Percentiles rank a stretch among this genome's conserved stretches.
phyloP scores from a whole-genome alignment of 2,113 vertebrate genomes.

The Manacus vitellinus region DNA sequence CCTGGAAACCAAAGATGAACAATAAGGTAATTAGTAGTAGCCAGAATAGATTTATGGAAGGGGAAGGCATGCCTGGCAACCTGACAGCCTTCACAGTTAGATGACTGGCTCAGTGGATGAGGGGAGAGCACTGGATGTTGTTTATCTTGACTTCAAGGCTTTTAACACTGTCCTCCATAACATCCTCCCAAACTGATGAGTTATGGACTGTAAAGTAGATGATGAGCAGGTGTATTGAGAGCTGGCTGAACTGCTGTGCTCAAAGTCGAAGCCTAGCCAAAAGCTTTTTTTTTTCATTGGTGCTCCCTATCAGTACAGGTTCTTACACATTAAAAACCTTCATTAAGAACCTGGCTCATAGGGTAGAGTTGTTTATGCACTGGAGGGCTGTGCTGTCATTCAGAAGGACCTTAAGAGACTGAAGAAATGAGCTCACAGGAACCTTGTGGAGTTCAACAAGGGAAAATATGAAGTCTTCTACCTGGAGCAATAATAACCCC shows the following conservation, averaged over 20 bases:
- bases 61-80: background rate
- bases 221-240: background rate
- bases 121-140: background rate
- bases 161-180: background rate
- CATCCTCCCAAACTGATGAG: background rate
- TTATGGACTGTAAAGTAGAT: background rate
- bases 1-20: background rate
- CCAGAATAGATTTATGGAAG: background rate
- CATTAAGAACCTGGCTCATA: background rate
- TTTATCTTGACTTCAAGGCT: background rate
- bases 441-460: background rate
- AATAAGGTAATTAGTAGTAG: background rate
- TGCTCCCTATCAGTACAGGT: background rate
- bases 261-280: background rate
- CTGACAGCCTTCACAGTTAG: background rate
- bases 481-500: background rate
- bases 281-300: background rate
- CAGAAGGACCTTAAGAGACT: background rate
- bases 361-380: background rate
- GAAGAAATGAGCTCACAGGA: background rate
- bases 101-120: background rate
- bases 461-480: accelerated
- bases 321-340: background rate
- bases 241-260: background rate
- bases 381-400: background rate